Evolutionary conservation across 2,113 vertebrate genomes (phyloP), one percentile per base, ranked within the genome.

Genomic region (Chionomys nivalis): DNA sequence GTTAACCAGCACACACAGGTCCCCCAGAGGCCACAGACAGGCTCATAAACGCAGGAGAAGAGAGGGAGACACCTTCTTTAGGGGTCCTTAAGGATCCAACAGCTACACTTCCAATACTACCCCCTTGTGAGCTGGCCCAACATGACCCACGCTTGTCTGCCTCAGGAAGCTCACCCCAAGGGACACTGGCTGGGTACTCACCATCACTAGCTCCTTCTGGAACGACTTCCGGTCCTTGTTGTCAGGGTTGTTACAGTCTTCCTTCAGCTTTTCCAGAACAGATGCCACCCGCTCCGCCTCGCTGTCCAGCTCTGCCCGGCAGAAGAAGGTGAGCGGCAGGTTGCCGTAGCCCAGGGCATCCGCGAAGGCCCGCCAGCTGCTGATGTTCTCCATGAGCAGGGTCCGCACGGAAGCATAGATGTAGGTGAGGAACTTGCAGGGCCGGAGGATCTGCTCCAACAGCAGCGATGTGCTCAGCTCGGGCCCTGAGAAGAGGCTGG

Each of bases 391-490:
- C 99, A 99, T 99, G 66, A 99, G 98, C 92, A 99, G 98, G 66
- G 99, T 99, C 97, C 99, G 98, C 86, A 99, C 99, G 0, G 99
- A 99, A 63, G 99, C 99, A 0, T 99, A 99, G 97, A 99, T 99
- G 97, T 99, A 99, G 4, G 99, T 99, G 86, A 99, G 99, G 97
- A 99, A 99, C 96, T 99, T 99, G 98, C 99, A 99, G 17, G 99
- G 99, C 91, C 99, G 99, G 82, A 99, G 98, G 21, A 99, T 99
- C 98, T 99, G 99, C 93, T 99, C 99, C 28, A 99, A 98, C 91
- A 99, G 97, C 87, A 98, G 28, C 3, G 98, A 97, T 0, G 99
- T 99, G 12, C 99, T 99, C 31, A 99, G 99, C 88, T 99, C 99
- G 0, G 99, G 99, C 63, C 99, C 99, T 0, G 98, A 97, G 47